A percentile compares a stretch with the other conserved stretches of the same genome.
phyloP scores from a whole-genome alignment of 2,888 invertebrate genomes.

The Ormyrus thymus region DNA sequence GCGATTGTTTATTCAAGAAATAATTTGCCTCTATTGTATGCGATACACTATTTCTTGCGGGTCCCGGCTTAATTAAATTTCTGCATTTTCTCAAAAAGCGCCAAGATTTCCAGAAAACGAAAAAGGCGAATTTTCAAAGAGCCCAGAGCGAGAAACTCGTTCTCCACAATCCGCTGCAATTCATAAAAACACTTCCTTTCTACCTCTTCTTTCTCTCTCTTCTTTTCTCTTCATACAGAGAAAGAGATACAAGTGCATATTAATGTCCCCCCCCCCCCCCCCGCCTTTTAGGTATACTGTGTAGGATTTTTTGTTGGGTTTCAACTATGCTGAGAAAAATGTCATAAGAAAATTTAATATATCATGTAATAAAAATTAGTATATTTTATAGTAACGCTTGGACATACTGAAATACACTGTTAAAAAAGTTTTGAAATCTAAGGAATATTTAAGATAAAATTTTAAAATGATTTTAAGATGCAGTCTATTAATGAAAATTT shows the following conservation, averaged over 20 bases:
- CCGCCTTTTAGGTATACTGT: slow-evolving; percentile 8
- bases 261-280: slow-evolving; percentile 19
- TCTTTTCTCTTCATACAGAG: background rate
- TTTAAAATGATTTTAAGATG: no score
- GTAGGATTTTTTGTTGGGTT: no score
- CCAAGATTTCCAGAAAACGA: background rate
- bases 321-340: no score
- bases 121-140: slow-evolving; percentile 24
- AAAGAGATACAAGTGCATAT: slow-evolving; percentile 28
- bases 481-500: no score
- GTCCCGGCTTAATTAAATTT: slow-evolving; percentile 26
- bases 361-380: no score
- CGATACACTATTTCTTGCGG: background rate
- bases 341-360: no score
- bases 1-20: slow-evolving; percentile 10
- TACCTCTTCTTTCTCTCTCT: slow-evolving; percentile 10
- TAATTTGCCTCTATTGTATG: slow-evolving; percentile 20
- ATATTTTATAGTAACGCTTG: no score
- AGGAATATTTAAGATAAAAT: no score
- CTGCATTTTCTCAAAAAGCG: slow-evolving; percentile 19
- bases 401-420: no score
- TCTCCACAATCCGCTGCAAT: slow-evolving; percentile 29
- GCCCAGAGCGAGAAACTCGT: slow-evolving; percentile 8
- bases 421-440: no score
- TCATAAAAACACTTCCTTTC: slow-evolving; percentile 31